Evolutionary conservation across 2,888 invertebrate genomes (phyloP), one percentile per base, ranked within the genome.

Genomic region (Tuberolachnus salignus): DNA sequence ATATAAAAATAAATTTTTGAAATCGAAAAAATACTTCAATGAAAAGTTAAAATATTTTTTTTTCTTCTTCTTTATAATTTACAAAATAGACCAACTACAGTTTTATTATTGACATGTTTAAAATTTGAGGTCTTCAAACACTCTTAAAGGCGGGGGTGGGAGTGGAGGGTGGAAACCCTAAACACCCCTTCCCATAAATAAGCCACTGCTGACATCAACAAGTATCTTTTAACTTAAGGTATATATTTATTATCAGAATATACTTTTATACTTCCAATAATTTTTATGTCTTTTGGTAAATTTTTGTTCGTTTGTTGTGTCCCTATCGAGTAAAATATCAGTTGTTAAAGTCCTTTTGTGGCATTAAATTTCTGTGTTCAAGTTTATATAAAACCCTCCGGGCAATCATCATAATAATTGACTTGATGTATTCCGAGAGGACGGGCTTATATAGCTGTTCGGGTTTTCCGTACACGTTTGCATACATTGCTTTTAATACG

Each of bases 381-480:
- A 59, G 19, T 49, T 49, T 49, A 6, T 6, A 0, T 26, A 23
- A 14, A 11, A 59, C 46, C 1, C 46, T 71, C 1, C 1, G n/a
- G 3, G 34, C n/a, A 14, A 72, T 2, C 1, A 10, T 23, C 6
- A 1, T 11, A 9, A 63, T 16, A 1, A 73, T 63, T 19, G 63
- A 63, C 63, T 61, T 34, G 19, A 61, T 19, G 14, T 49, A 72
- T 19, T 61, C 59, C 1, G 72, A 61, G 14, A 16, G 26, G 1
- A 19, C 0, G 3, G 61, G 51, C 19, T 3, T 16, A 13, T 73
- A 16, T 6, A 63, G 26, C 6, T 34, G 55, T 59, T 49, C 66
- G 46, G 67, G 75, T 59, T 57, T 66, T 3, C 75, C 75, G 49
- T 78, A 67, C 16, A 49, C 8, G 16, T 49, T 1, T 16, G 21